Evolutionary conservation across 2,797 vertebrate species (phyloP).

Genomic region (Amblyraja radiata): DNA sequence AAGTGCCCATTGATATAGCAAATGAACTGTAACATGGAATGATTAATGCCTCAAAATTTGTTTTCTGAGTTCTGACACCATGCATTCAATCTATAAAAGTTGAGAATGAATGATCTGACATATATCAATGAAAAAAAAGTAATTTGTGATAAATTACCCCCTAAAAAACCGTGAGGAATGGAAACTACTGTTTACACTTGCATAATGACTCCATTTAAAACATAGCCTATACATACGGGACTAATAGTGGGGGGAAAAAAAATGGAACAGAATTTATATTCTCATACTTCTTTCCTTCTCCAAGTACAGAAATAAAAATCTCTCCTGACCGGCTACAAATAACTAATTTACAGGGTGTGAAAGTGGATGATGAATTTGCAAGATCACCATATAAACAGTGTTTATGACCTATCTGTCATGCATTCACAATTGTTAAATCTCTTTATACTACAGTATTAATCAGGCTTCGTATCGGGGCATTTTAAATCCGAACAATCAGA

Average conservation of each 20-base stretch:
- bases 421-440: neutral
- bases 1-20: neutral
- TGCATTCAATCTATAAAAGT: neutral
- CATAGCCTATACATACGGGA: neutral
- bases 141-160: neutral
- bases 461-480: neutral
- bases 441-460: neutral
- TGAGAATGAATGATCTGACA: neutral
- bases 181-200: neutral
- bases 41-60: slow-evolving; percentile 21
- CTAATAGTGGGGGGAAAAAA: neutral
- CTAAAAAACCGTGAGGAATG: neutral
- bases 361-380: neutral
- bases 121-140: neutral
- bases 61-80: neutral
- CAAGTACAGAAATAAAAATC: neutral
- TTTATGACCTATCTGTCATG: neutral
- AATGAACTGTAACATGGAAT: slow-evolving; percentile 16
- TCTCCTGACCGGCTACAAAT: neutral
- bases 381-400: neutral
- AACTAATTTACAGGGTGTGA: neutral
- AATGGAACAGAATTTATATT: neutral
- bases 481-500: neutral
- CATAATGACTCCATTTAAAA: neutral
- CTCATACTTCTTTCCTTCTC: neutral